Evolutionary conservation across 2,797 vertebrate genomes (phyloP).

Genomic region (Lepilemur septentrionalis): DNA sequence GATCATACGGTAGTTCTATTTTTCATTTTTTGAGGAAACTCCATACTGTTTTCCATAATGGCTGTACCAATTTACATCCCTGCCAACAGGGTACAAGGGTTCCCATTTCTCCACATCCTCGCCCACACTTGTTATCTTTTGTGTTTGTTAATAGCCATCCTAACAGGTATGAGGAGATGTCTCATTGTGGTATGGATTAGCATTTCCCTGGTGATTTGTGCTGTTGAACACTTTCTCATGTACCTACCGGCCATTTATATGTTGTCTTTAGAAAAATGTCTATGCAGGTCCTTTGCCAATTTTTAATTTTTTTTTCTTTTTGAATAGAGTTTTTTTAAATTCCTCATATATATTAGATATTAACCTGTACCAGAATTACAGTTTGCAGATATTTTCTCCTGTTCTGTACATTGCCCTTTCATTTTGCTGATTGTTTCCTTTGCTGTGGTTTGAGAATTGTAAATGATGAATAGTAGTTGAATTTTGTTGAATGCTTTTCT

Average conservation of each 20-base stretch:
- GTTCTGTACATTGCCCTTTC: not conserved
- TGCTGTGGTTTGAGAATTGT: constrained; percentile 18
- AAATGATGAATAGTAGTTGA: not conserved
- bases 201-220: not conserved
- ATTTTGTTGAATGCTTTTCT: constrained; percentile 40
- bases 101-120: not conserved
- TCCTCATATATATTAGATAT: not conserved
- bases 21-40: not conserved
- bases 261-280: not conserved
- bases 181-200: not conserved
- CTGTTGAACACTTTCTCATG: not conserved
- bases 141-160: not conserved
- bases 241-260: not conserved
- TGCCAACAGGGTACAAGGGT: not conserved
- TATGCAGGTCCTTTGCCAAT: not conserved
- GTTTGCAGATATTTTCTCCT: not conserved
- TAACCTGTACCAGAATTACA: not conserved
- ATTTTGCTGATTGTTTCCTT: not conserved
- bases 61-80: not conserved
- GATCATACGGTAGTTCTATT: not conserved
- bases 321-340: not conserved
- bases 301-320: not conserved
- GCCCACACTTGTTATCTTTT: not conserved
- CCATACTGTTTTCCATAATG: not conserved
- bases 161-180: not conserved